Conservation (phyloP, 2,797 vertebrate genomes). For the Mus minutoides region DNA sequence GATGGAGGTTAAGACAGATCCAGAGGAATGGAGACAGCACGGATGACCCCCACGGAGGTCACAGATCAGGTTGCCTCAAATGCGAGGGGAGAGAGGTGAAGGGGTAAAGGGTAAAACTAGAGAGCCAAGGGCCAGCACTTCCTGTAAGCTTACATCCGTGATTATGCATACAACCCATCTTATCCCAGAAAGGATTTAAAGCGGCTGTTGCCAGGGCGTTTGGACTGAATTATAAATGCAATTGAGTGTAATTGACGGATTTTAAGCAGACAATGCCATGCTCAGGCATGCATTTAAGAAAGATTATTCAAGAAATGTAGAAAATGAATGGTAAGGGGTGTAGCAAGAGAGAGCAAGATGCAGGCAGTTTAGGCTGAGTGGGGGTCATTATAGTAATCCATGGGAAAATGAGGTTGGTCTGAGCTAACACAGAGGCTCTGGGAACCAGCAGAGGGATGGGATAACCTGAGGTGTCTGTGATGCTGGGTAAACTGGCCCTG, state of each 20-base stretch:
- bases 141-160: not conserved
- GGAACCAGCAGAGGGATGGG: not conserved
- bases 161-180: not conserved
- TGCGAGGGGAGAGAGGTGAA: not conserved
- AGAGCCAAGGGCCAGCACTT: not conserved
- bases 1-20: not conserved
- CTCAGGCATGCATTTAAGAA: conserved; percentile 74
- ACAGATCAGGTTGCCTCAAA: not conserved
- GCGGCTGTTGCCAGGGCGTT: conserved; percentile 45
- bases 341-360: conserved; percentile 25
- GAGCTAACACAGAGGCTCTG: not conserved
- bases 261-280: conserved; percentile 71
- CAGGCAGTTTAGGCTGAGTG: conserved; percentile 59
- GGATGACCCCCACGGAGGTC: not conserved
- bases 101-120: not conserved
- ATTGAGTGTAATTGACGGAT: conserved; percentile 76
- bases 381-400: conserved; percentile 74
- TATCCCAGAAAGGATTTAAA: conserved; percentile 69
- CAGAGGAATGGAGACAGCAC: not conserved
- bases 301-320: conserved; percentile 68
- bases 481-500: not conserved
- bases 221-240: conserved; percentile 69
- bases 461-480: not conserved
- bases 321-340: conserved; percentile 62
- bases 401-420: not conserved